Conservation (phyloP, 1,140 invertebrate species). For the Dendrolimus kikuchii region DNA sequence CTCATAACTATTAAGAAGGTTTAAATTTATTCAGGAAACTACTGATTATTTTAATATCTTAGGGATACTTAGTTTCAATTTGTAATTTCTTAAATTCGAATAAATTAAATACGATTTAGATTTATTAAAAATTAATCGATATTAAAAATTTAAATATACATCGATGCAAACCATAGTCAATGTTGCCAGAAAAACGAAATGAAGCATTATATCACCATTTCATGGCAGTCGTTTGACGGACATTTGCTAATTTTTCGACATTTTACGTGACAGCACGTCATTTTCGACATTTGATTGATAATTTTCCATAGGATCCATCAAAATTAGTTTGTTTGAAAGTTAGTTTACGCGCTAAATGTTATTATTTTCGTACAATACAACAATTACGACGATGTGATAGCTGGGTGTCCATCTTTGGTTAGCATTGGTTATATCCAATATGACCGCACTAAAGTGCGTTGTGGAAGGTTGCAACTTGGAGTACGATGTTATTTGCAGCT, state of each 20-base stretch:
- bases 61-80: too few species aligned
- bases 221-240: constrained; percentile 65
- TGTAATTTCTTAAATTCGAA: too few species aligned
- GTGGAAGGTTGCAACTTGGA: constrained; percentile 65
- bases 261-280: constrained; percentile 69
- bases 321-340: constrained; percentile 70
- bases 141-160: neutral
- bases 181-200: constrained; percentile 37
- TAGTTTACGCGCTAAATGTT: constrained; percentile 65
- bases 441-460: constrained; percentile 60
- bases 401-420: constrained; percentile 44
- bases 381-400: constrained; percentile 53
- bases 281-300: constrained; percentile 72
- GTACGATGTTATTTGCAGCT: constrained; percentile 67
- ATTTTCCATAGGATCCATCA: constrained; percentile 68
- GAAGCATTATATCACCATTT: constrained; percentile 64
- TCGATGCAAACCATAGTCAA: constrained; percentile 1
- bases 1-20: too few species aligned
- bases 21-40: too few species aligned
- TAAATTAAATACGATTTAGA: too few species aligned
- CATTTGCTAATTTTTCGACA: constrained; percentile 54
- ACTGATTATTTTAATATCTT: too few species aligned
- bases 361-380: constrained; percentile 45
- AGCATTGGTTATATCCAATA: constrained; percentile 33
- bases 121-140: neutral